These are phyloP conservation scores for Hafferia zeledoni DNA, from an alignment of 2,797 vertebrate genomes.

Conservation along the genomic window DNA sequence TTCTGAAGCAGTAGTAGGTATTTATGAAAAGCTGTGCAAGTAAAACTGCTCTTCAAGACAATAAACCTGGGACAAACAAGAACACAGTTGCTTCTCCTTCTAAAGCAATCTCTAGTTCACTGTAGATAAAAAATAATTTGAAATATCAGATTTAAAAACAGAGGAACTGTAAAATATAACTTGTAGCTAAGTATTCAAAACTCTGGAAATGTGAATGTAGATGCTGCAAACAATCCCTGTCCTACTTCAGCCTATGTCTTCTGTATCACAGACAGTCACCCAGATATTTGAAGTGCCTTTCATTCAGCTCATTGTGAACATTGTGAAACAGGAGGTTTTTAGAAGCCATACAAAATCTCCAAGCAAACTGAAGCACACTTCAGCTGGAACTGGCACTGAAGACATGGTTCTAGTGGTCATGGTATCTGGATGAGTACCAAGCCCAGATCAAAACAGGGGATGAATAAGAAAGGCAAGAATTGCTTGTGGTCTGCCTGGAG, in stretches of 20 bases:
- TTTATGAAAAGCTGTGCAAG: not conserved
- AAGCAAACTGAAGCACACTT: not conserved
- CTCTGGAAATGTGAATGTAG: not conserved
- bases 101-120: not conserved
- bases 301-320: not conserved
- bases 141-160: not conserved
- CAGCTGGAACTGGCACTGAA: not conserved
- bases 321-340: not conserved
- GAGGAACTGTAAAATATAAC: not conserved
- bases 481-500: not conserved
- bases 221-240: not conserved
- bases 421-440: not conserved
- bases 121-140: not conserved
- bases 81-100: not conserved
- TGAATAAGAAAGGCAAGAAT: not conserved
- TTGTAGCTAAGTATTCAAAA: not conserved
- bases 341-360: not conserved
- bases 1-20: not conserved
- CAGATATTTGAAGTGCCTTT: conserved; percentile 15
- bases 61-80: not conserved
- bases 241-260: not conserved
- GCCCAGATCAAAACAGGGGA: not conserved
- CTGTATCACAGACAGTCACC: not conserved
- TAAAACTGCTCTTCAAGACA: not conserved
- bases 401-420: not conserved